Evolutionary conservation across 2,888 invertebrate genomes (phyloP), one percentile per base, ranked within the genome.

Genomic region (Dasypogon diadema): DNA sequence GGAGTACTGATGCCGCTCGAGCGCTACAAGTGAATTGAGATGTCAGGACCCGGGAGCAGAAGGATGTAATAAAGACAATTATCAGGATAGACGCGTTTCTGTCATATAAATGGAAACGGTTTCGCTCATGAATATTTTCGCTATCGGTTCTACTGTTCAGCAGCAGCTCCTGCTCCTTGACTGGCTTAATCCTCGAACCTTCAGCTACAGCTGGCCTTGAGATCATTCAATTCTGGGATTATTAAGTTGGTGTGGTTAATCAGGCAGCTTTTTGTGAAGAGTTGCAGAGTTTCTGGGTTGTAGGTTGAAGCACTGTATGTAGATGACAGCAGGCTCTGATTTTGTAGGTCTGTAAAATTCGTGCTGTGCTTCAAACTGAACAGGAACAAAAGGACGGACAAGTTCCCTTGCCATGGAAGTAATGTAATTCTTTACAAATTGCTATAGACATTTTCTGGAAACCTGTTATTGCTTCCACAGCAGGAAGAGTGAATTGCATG

Each of bases 1-100:
- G 10, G 5, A 8, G n/a, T 2, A 18, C 24, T 22, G 4, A 8
- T 65, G 18, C 65, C 2, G 12, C 51, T 21, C 21, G 21, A 12
- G 8, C 18, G 46, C 48, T 65, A 14, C 16, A 46, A 48, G 46
- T n/a, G 22, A 46, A 46, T 65, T 12, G 26, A 48, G n/a, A 22
- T 65, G 24, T 14, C 26, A 65, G 14, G 46, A n/a, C 12, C 10
- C 46, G 24, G 24, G 16, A 24, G 65, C 22, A 42, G 65, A 46
- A 65, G 65, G 42, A 65, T 65, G 63, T 63, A 63, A 63, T 63
- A 21, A 21, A 63, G 63, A 63, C 63, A 63, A 63, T 63, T 63
- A 63, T 63, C 63, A 63, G 42, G 63, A 42, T 42, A 42, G 63
- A 46, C 37, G 37, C 42, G 63, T 42, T 42, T n/a, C 42, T n/a